A percentile compares a stretch with the other conserved stretches of the same genome.
These are phyloP conservation scores for Diogma glabrata DNA, from an alignment of 2,888 invertebrate species.

Conservation along the genomic window DNA sequence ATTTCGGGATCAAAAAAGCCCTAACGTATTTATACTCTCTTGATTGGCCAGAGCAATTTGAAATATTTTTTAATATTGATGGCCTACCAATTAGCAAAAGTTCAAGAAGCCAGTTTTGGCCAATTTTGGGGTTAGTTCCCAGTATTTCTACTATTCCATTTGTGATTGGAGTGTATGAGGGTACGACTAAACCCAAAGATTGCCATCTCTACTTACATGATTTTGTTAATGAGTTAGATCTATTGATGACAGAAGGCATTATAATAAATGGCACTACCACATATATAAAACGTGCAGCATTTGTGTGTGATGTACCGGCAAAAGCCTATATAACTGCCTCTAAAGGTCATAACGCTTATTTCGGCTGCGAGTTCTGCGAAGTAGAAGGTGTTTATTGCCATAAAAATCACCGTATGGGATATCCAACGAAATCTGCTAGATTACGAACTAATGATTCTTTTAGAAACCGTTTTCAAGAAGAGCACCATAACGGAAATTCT, in stretches of 20 bases:
- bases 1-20: too few relatives aligned
- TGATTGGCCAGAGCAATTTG: too few relatives aligned
- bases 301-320: too few relatives aligned
- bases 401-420: conserved; percentile 4
- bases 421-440: conserved; percentile 1
- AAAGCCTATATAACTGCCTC: not conserved
- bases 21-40: too few relatives aligned
- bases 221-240: not conserved
- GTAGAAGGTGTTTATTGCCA: conserved; percentile 5
- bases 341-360: conserved; percentile 1
- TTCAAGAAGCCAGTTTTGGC: conserved; percentile 1
- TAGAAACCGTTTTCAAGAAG: conserved; percentile 4
- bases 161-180: not conserved
- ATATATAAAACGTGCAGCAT: not conserved
- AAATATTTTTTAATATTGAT: too few relatives aligned
- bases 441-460: not conserved
- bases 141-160: not conserved
- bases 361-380: too few relatives aligned
- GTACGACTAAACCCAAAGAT: not conserved
- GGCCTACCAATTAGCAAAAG: too few relatives aligned
- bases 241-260: not conserved
- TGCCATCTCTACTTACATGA: too few relatives aligned
- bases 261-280: not conserved
- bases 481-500: not conserved
- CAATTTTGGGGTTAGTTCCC: not conserved